phyloP scores from a whole-genome alignment of 2,113 vertebrate genomes.

The Erpornis zantholeuca region DNA sequence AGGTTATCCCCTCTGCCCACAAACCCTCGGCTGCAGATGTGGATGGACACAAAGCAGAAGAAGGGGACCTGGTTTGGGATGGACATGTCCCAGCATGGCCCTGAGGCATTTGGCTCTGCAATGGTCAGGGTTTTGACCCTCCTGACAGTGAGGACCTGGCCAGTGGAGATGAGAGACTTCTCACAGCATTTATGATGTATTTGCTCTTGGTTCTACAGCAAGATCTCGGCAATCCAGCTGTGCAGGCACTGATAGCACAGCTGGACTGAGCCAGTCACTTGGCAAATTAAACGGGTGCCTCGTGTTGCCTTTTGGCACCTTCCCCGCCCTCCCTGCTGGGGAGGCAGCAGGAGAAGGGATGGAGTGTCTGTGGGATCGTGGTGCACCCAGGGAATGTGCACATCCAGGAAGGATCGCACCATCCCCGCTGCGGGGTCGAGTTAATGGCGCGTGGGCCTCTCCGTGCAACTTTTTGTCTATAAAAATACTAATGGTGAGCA shows the following conservation, averaged over 20 bases:
- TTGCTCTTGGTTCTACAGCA: not conserved
- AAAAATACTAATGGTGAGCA: not conserved
- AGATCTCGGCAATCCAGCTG: conserved; percentile 21
- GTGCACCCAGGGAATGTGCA: not conserved
- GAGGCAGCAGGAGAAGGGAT: not conserved
- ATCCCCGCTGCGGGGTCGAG: not conserved
- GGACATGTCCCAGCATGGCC: rapidly evolving
- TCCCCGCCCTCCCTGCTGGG: not conserved
- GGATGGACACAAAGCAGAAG: not conserved
- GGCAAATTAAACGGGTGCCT: conserved; percentile 61
- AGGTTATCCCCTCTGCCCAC: not conserved
- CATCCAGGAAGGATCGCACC: not conserved
- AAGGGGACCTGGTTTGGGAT: not conserved
- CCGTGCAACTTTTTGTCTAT: not conserved
- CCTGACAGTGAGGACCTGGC: not conserved
- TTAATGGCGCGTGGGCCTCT: not conserved
- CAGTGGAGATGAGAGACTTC: not conserved
- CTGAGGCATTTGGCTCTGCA: not conserved
- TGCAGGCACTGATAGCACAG: conserved; percentile 36
- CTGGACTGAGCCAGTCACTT: conserved; percentile 52
- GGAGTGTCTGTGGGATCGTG: not conserved
- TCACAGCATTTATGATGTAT: not conserved
- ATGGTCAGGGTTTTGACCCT: not conserved
- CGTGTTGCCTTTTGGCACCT: not conserved
- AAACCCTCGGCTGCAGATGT: not conserved